These are phyloP conservation scores for Drosophila falleni DNA, from an alignment of 2,888 invertebrate species.

Conservation along the genomic window DNA sequence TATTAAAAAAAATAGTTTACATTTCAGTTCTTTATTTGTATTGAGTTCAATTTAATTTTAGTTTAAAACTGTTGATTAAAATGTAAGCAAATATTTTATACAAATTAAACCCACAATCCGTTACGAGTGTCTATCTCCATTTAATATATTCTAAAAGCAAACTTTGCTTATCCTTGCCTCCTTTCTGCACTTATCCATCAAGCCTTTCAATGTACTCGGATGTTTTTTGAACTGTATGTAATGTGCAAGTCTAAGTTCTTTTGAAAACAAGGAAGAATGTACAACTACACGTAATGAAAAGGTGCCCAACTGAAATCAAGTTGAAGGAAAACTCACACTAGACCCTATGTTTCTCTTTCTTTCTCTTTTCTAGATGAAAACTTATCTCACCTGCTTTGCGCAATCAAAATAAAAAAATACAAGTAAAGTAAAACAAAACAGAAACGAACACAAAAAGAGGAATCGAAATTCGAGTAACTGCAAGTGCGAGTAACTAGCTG, in stretches of 20 bases:
- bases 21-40: neutral
- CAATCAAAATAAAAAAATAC: constrained; percentile 59
- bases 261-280: constrained; percentile 12
- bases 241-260: constrained; percentile 26
- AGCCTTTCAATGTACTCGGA: constrained; percentile 12
- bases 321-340: constrained; percentile 23
- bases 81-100: constrained; percentile 7
- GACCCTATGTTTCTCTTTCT: constrained; percentile 5
- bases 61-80: neutral
- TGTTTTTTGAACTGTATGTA: constrained; percentile 14
- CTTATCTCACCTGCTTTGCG: constrained; percentile 49
- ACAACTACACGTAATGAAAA: constrained; percentile 35
- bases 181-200: constrained; percentile 10
- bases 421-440: constrained; percentile 1
- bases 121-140: constrained; percentile 1
- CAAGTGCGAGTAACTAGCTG: constrained; percentile 52
- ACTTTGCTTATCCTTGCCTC: neutral
- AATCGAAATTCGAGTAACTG: constrained; percentile 26
- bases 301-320: constrained; percentile 41
- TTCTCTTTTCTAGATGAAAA: constrained; percentile 11
- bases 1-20: neutral
- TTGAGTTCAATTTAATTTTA: neutral
- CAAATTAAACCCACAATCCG: constrained; percentile 19
- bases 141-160: constrained; percentile 13
- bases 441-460: constrained; percentile 5